These are phyloP conservation scores for Portevinia maculata DNA, from an alignment of 2,888 invertebrate genomes.

Conservation along the genomic window DNA sequence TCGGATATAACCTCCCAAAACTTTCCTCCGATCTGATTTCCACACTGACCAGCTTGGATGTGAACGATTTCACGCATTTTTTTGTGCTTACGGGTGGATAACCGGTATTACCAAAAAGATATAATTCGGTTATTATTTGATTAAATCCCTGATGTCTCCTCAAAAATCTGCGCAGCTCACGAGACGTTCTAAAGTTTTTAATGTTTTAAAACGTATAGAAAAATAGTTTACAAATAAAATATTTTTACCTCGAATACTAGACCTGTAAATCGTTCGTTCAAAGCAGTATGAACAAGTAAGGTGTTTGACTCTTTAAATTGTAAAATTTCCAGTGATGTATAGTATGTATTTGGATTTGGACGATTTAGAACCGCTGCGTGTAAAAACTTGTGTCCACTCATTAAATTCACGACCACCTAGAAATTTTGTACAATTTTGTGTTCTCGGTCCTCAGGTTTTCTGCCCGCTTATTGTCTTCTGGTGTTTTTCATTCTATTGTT, in stretches of 20 bases:
- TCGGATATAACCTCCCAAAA: constrained; percentile 99
- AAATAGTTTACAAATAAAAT: constrained; percentile 21
- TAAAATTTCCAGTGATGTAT: too few relatives aligned
- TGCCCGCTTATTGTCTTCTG: too few relatives aligned
- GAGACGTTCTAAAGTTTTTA: constrained; percentile 33
- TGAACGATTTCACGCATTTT: constrained; percentile 98
- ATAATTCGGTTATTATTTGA: constrained; percentile 3
- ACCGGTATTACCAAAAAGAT: constrained; percentile 10
- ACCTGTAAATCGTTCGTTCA: neutral
- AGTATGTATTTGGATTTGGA: too few relatives aligned
- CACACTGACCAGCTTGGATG: constrained; percentile 97
- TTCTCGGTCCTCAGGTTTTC: too few relatives aligned
- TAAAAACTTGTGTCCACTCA: too few relatives aligned
- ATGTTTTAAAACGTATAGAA: constrained; percentile 19
- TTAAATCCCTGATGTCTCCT: constrained; percentile 15
- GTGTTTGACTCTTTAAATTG: neutral
- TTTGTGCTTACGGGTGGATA: constrained; percentile 2
- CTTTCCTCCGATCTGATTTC: constrained; percentile 98
- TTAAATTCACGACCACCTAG: too few relatives aligned
- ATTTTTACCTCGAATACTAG: constrained; percentile 27
- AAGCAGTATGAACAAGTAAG: constrained; percentile 3
- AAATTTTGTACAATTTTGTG: too few relatives aligned
- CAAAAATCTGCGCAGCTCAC: constrained; percentile 24
- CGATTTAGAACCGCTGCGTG: too few relatives aligned
- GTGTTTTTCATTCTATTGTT: too few relatives aligned